phyloP scores from a whole-genome alignment of 2,888 invertebrate species.

The Cataglyphis rosenhaueri region DNA sequence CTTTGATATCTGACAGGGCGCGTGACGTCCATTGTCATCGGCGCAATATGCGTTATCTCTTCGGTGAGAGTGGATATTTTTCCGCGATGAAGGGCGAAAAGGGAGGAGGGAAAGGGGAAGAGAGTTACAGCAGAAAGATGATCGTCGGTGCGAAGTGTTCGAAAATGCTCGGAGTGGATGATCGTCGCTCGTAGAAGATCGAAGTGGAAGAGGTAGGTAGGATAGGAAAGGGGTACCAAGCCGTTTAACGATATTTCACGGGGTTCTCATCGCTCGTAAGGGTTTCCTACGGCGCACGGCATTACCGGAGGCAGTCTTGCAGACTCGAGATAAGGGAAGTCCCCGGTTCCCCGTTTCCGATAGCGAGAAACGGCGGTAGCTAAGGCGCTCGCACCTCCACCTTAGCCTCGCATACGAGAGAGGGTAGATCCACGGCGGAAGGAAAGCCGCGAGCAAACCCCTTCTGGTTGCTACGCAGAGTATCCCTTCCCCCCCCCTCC shows the following conservation, averaged over 20 bases:
- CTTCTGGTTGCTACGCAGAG: slow-evolving; percentile 72
- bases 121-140: slow-evolving; percentile 26
- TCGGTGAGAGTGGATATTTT: slow-evolving; percentile 29
- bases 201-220: slow-evolving; percentile 37
- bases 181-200: slow-evolving; percentile 38
- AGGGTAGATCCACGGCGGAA: slow-evolving; percentile 62
- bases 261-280: slow-evolving; percentile 78
- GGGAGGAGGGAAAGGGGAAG: background rate
- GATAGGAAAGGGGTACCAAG: slow-evolving; percentile 71
- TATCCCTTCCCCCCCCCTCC: slow-evolving; percentile 42
- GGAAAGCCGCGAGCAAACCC: slow-evolving; percentile 79
- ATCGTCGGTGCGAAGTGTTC: slow-evolving; percentile 16
- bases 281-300: slow-evolving; percentile 76
- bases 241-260: slow-evolving; percentile 85
- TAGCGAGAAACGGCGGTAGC: slow-evolving; percentile 77
- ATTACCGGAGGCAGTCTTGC: slow-evolving; percentile 85
- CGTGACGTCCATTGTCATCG: slow-evolving; percentile 33
- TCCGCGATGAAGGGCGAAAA: background rate
- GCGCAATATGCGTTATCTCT: slow-evolving; percentile 43
- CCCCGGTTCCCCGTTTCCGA: slow-evolving; percentile 75
- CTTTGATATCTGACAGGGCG: background rate
- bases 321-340: slow-evolving; percentile 84
- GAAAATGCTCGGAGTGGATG: slow-evolving; percentile 47
- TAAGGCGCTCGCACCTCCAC: slow-evolving; percentile 73
- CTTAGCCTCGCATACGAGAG: slow-evolving; percentile 60